These are phyloP conservation scores for Adelosebastes latens DNA, from an alignment of 2,797 vertebrate genomes.

Conservation along the genomic window DNA sequence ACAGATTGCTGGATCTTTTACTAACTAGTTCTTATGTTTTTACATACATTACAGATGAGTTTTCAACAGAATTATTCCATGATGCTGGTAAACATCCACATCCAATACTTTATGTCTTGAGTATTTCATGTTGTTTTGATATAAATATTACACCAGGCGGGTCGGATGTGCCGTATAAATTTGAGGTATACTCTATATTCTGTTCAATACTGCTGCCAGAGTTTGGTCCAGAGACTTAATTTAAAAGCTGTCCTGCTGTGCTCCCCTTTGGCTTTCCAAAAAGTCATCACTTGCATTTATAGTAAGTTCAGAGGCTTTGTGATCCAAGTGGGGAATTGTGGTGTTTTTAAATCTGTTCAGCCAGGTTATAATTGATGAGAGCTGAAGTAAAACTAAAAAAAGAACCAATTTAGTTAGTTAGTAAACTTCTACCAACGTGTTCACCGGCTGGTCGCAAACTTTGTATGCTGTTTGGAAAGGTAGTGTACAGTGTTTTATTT, in stretches of 20 bases:
- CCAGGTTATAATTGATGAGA: constrained; percentile 7
- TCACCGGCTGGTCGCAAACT: background rate
- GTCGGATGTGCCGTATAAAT: constrained; percentile 12
- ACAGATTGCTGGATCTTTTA: background rate
- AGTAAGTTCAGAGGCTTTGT: constrained; percentile 22
- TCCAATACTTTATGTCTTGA: background rate
- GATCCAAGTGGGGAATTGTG: background rate
- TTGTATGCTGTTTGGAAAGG: no score
- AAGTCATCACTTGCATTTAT: constrained; percentile 46
- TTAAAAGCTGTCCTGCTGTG: constrained; percentile 36
- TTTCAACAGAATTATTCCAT: background rate
- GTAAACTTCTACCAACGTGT: background rate
- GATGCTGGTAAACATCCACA: background rate
- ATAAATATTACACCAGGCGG: constrained; percentile 16
- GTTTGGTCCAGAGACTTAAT: constrained; percentile 30
- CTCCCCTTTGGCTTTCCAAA: constrained; percentile 20
- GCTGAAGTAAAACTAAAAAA: background rate
- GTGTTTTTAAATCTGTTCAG: constrained; percentile 19
- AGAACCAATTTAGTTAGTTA: background rate
- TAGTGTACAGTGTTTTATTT: no score
- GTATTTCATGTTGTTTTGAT: constrained; percentile 30
- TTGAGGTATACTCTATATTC: constrained; percentile 12
- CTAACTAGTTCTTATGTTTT: background rate
- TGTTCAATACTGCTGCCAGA: constrained; percentile 29
- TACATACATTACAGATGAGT: background rate